Conservation (phyloP, 2,888 invertebrate species). For the Carterocephalus palaemon region DNA sequence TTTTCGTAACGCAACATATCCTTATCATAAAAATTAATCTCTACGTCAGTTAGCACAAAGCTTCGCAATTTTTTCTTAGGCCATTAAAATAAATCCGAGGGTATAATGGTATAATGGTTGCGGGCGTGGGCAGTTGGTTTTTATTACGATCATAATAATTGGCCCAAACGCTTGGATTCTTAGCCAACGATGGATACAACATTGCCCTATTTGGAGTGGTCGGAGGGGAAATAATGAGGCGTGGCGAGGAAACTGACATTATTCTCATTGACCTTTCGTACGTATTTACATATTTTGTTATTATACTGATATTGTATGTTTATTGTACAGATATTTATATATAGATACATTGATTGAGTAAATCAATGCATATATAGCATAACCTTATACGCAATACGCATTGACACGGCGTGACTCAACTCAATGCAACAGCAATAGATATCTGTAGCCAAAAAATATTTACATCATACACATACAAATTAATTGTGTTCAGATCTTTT, state of each 20-base stretch:
- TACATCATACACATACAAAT: no score
- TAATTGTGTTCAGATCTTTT: no score
- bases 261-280: constrained; percentile 10
- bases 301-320: no score
- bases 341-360: no score
- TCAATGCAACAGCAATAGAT: no score
- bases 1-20: no score
- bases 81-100: constrained; percentile 19
- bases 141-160: constrained; percentile 15
- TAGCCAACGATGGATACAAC: no score
- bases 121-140: constrained; percentile 31
- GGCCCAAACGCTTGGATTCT: constrained; percentile 11
- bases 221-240: constrained; percentile 5
- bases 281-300: not conserved
- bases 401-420: no score
- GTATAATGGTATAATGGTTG: constrained; percentile 12
- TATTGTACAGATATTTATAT: no score
- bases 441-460: no score
- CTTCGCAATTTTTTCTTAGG: constrained; percentile 4
- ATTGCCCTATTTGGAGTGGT: constrained; percentile 5
- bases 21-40: not conserved
- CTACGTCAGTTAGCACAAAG: not conserved
- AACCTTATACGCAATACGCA: no score
- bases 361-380: no score
- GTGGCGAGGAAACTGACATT: constrained; percentile 4